phyloP scores from a whole-genome alignment of 2,113 vertebrate genomes.

The Lepus timidus region DNA sequence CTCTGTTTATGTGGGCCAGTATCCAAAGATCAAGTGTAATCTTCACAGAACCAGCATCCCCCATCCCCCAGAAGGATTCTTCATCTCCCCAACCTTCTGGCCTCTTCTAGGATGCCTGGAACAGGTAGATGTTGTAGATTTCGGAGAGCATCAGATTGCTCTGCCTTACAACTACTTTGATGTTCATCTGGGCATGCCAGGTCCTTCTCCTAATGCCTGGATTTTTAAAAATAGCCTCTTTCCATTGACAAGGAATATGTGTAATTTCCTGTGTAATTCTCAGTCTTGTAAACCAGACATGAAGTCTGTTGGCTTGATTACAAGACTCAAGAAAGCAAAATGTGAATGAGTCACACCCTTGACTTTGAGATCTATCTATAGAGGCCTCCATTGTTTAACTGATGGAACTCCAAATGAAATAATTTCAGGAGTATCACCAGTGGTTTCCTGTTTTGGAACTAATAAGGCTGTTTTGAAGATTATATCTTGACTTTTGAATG shows the following conservation, averaged over 20 bases:
- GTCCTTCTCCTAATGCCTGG: background rate
- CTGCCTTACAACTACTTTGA: background rate
- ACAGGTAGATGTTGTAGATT: background rate
- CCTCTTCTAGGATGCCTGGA: background rate
- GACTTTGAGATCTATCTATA: background rate
- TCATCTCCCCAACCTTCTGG: background rate
- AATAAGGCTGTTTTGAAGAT: constrained; percentile 69
- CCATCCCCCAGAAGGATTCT: background rate
- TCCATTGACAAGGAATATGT: background rate
- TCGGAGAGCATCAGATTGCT: background rate
- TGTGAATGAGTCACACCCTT: constrained; percentile 6
- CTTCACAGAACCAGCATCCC: background rate
- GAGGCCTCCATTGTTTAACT: background rate
- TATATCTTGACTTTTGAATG: constrained; percentile 63
- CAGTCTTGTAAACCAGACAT: constrained; percentile 39
- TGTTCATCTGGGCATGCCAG: background rate
- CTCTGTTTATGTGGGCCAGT: background rate
- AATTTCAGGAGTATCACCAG: constrained; percentile 31
- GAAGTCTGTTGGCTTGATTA: background rate
- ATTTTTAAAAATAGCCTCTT: constrained; percentile 46
- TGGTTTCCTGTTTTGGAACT: constrained; percentile 67
- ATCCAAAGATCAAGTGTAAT: background rate
- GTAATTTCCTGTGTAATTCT: constrained; percentile 34
- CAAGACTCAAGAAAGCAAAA: constrained; percentile 35
- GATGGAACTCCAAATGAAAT: constrained; percentile 38